phyloP scores from a whole-genome alignment of 2,797 vertebrate genomes.

The Tokudaia tokunoshimensis region DNA sequence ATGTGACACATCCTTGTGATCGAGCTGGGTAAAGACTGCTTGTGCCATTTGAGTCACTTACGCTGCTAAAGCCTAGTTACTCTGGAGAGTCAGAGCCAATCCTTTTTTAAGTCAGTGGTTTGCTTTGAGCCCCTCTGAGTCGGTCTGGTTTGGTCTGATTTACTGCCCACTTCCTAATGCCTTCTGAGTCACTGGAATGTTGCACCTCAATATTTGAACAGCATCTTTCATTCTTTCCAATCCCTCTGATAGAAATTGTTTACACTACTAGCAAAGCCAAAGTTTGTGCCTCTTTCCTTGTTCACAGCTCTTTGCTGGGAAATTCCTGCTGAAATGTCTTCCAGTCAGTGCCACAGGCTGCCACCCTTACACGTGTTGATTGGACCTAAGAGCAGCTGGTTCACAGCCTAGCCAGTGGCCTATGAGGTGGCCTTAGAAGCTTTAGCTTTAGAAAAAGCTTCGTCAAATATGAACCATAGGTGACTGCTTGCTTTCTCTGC shows the following conservation, averaged over 20 bases:
- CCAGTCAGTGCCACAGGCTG: background rate
- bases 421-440: background rate
- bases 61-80: background rate
- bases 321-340: constrained; percentile 19
- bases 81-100: constrained; percentile 27
- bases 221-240: constrained; percentile 47
- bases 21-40: background rate
- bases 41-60: background rate
- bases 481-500: background rate
- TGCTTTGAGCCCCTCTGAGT: background rate
- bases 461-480: background rate
- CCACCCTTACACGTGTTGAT: background rate
- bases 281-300: background rate
- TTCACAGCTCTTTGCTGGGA: background rate
- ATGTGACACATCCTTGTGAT: constrained; percentile 8
- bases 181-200: background rate
- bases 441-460: background rate
- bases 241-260: constrained; percentile 51
- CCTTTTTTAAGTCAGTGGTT: background rate
- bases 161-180: background rate
- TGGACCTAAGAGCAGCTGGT: background rate
- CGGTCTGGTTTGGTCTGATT: constrained; percentile 35
- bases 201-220: constrained; percentile 64
- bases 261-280: background rate
- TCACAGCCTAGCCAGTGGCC: constrained; percentile 9